Base-by-base conservation (phyloP, 2,888 invertebrate species). In the Corbicula japonica region DNA sequence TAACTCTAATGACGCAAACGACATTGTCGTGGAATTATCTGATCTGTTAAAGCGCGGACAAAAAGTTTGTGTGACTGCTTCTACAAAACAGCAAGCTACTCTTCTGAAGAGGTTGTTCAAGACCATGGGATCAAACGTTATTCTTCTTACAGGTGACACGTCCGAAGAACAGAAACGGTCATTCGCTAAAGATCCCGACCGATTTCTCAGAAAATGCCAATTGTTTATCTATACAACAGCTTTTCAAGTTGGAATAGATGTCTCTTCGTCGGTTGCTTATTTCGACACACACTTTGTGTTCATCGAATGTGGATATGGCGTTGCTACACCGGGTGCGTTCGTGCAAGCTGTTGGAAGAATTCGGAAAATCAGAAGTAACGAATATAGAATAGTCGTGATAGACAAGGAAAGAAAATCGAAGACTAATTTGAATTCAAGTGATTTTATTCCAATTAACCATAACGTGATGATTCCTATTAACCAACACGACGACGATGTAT, bases 211-310 rank as follows among this genome's bases (percentile, higher is more conserved):
- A 32, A 32, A 32, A 26, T 68, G 56, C 30, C 41, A 68, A 18
- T 44, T 68, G 30, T 68, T 56, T 23, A 44, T 68, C 12, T 68
- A 44, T 26, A 56, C 56, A 1, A 68, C 68, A 5, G 68, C 68
- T 26, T 68, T 68, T 54, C 68, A 68, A 68, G 68, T 68, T 28
- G 68, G 68, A 4, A 68, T 68, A 12, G 56, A 68, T 32, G 68
- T 68, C 1, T 68, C 56, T 23, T 35, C 68, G 18, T 38, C 21
- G 28, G 34, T 8, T 5, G n/a, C 68, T 2, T 68, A 44, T 30
- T 68, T 68, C 41, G 68, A 68, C 26, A 44, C 54, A 1, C 56
- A 68, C 35, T 68, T 28, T 28, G 41, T 68, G 12, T 68, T 68
- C 18, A 68, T 68, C n/a, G 68, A 68, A 44, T 56, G 54, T 32